Evolutionary conservation across 2,797 vertebrate species (phyloP).

Genomic region (Prionace glauca): DNA sequence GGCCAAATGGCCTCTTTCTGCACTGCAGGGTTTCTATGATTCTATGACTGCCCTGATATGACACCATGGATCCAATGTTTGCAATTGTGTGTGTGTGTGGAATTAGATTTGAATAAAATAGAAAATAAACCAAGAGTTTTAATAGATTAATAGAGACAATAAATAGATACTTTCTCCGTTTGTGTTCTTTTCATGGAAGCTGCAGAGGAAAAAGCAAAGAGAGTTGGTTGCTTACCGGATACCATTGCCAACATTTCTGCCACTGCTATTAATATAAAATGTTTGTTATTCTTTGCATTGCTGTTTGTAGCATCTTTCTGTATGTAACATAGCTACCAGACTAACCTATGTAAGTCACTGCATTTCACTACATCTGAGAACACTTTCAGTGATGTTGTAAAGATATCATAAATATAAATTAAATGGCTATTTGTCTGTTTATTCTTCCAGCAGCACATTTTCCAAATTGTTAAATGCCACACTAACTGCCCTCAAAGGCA

Average conservation of each 20-base stretch:
- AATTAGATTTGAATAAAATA: no score
- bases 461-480: neutral
- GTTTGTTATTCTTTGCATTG: neutral
- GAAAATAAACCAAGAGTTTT: no score
- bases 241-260: neutral
- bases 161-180: no score
- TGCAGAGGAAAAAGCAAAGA: neutral
- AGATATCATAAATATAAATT: neutral
- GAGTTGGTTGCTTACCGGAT: neutral
- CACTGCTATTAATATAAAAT: neutral
- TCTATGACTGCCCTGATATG: no score
- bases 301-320: neutral
- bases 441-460: neutral
- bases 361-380: neutral
- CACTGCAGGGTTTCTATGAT: no score
- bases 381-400: neutral
- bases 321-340: neutral
- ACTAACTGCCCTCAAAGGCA: neutral
- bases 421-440: neutral
- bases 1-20: no score
- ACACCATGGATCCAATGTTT: no score
- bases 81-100: no score
- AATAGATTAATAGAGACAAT: no score
- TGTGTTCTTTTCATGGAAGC: no score
- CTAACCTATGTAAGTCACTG: neutral